Evolutionary conservation across 2,888 invertebrate species (phyloP).

Genomic region (Ferdinandea cuprea): DNA sequence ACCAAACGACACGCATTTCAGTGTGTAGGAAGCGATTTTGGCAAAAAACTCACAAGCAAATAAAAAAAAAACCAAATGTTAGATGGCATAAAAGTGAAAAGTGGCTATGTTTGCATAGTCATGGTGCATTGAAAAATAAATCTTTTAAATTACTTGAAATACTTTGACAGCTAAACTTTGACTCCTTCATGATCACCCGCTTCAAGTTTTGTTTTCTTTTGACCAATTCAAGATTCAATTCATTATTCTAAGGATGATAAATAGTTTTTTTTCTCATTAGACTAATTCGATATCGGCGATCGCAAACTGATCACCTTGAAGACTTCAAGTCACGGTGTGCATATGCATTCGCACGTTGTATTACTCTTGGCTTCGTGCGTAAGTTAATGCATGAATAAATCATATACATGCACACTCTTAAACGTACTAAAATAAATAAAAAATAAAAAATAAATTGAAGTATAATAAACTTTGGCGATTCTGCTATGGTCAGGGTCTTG

Average conservation of each 20-base stretch:
- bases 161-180: neutral
- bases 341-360: slow-evolving; percentile 23
- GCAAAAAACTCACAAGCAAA: too few species aligned
- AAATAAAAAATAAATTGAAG: slow-evolving; percentile 10
- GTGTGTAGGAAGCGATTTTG: too few species aligned
- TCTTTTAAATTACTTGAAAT: too few species aligned
- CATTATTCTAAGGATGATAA: slow-evolving; percentile 20
- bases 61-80: too few species aligned
- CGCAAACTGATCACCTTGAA: slow-evolving; percentile 62
- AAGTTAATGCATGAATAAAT: slow-evolving; percentile 32
- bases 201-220: neutral
- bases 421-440: neutral
- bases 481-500: slow-evolving; percentile 67
- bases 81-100: too few species aligned
- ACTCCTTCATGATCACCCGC: neutral
- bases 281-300: slow-evolving; percentile 29
- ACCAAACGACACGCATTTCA: too few species aligned
- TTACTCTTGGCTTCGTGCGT: slow-evolving; percentile 39
- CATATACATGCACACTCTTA: neutral
- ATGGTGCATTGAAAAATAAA: too few species aligned
- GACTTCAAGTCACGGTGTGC: slow-evolving; percentile 38
- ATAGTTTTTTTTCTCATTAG: slow-evolving; percentile 14
- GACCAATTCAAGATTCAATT: slow-evolving; percentile 8
- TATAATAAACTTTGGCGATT: slow-evolving; percentile 49
- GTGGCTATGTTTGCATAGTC: too few species aligned